Percentiles rank a stretch among this genome's conserved stretches.
phyloP scores from a whole-genome alignment of 2,888 invertebrate species.

The Drosophila aldrichi region DNA sequence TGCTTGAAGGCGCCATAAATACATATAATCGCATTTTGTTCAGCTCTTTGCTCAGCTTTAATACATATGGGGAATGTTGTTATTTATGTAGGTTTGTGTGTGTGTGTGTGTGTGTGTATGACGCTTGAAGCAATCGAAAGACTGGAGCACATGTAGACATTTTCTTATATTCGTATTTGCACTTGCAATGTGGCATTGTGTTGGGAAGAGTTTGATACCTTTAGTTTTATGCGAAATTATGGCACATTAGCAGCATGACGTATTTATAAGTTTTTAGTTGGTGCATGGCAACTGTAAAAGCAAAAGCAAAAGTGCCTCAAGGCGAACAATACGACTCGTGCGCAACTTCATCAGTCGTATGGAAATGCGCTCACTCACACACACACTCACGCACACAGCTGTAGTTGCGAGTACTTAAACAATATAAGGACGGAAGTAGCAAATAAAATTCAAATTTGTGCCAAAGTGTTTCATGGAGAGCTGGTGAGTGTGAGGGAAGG shows the following conservation, averaged over 20 bases:
- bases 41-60: constrained; percentile 17
- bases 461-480: constrained; percentile 73
- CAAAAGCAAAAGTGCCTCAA: constrained; percentile 50
- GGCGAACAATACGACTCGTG: constrained; percentile 57
- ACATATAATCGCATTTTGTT: constrained; percentile 15
- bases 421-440: constrained; percentile 76
- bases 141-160: constrained; percentile 4
- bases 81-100: constrained; percentile 28
- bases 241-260: constrained; percentile 66
- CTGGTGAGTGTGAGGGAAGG: constrained; percentile 36
- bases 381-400: neutral
- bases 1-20: constrained; percentile 14
- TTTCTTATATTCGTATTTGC: neutral
- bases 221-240: constrained; percentile 61
- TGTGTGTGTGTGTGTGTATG: constrained; percentile 3
- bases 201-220: constrained; percentile 36
- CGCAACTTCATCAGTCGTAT: constrained; percentile 48
- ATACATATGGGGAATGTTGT: constrained; percentile 35
- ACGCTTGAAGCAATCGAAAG: constrained; percentile 22
- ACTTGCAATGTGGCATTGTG: constrained; percentile 28
- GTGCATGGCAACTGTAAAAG: constrained; percentile 38
- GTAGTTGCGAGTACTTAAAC: constrained; percentile 57
- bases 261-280: constrained; percentile 73
- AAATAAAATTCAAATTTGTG: constrained; percentile 82
- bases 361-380: constrained; percentile 1